Percentiles rank a stretch among this genome's conserved stretches.
phyloP scores from a whole-genome alignment of 1,140 invertebrate species.

The Elysia chlorotica region DNA sequence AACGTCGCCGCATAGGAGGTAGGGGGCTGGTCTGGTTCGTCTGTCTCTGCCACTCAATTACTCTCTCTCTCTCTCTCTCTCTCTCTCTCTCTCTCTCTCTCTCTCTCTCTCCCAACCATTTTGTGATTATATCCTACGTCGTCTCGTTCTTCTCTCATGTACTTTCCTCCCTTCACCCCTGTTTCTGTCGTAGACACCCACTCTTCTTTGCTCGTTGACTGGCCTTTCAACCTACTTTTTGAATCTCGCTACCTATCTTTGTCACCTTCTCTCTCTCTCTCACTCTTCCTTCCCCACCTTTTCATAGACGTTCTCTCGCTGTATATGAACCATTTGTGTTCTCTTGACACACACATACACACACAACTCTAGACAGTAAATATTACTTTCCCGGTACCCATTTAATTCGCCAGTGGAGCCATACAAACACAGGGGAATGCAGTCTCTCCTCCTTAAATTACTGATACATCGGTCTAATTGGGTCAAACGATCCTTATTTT shows the following conservation, averaged over 20 bases:
- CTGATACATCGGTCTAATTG: too few species aligned
- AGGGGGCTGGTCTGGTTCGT: constrained; percentile 14
- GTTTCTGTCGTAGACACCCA: not conserved
- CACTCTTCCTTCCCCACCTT: not conserved
- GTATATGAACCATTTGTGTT: too few species aligned
- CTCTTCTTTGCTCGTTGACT: not conserved
- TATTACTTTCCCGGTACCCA: too few species aligned
- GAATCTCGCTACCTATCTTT: too few species aligned
- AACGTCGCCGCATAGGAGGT: constrained; percentile 64
- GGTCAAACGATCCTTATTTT: too few species aligned
- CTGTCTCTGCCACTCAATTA: not conserved
- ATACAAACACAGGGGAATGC: too few species aligned
- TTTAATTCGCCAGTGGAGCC: too few species aligned
- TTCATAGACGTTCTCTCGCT: constrained; percentile 5
- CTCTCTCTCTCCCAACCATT: not conserved
- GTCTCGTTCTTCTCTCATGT: not conserved
- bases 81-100: not conserved
- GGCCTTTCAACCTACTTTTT: too few species aligned
- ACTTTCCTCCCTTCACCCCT: not conserved
- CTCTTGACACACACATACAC: too few species aligned
- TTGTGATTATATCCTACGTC: too few species aligned
- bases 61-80: not conserved
- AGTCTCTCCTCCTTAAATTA: not conserved
- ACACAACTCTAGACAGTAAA: too few species aligned
- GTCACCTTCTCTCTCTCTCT: not conserved